A percentile compares a stretch with the other conserved stretches of the same genome.
These are phyloP conservation scores for Alexandromys oeconomus DNA, from an alignment of 2,797 vertebrate species.

Conservation along the genomic window DNA sequence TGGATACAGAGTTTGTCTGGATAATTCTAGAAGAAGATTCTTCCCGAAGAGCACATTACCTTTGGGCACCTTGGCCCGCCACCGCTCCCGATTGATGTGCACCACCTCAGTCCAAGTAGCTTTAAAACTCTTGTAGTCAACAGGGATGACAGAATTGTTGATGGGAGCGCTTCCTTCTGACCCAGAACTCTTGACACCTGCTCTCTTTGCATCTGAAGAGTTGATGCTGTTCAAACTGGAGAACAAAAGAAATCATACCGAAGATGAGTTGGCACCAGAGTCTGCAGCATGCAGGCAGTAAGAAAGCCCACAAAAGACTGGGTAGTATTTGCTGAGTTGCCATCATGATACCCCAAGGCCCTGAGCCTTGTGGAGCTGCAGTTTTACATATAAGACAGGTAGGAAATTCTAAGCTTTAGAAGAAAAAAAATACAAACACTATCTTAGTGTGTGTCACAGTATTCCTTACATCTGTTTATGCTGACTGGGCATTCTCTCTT, in stretches of 20 bases:
- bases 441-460: background rate
- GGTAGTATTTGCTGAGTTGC: background rate
- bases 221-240: conserved; percentile 93
- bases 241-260: conserved; percentile 55
- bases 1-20: background rate
- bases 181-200: conserved; percentile 91
- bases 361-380: background rate
- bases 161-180: conserved; percentile 93
- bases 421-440: background rate
- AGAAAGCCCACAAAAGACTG: background rate
- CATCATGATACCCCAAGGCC: background rate
- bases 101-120: conserved; percentile 94
- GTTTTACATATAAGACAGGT: background rate
- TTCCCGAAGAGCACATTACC: conserved; percentile 87
- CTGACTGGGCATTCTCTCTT: background rate
- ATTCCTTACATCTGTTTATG: background rate
- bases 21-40: background rate
- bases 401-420: background rate
- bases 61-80: conserved; percentile 94
- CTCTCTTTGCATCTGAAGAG: conserved; percentile 91
- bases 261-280: conserved; percentile 3
- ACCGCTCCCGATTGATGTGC: conserved; percentile 93
- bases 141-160: conserved; percentile 91
- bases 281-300: background rate
- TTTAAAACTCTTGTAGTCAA: conserved; percentile 94